These are phyloP conservation scores for Venusia cambrica DNA, from an alignment of 2,888 invertebrate species.

Conservation along the genomic window DNA sequence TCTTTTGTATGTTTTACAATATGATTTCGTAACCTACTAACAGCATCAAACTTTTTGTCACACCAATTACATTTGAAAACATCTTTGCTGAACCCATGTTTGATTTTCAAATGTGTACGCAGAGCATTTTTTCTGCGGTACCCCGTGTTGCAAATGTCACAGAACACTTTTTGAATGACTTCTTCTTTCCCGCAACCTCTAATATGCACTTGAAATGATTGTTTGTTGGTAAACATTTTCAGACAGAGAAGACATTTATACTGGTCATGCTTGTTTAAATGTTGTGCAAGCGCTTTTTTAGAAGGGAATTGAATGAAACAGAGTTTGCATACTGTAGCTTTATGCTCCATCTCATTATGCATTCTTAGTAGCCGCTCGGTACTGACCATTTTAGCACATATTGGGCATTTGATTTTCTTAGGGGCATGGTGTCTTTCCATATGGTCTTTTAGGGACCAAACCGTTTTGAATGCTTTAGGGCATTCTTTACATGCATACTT, in stretches of 20 bases:
- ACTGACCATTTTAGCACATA: slow-evolving; percentile 63
- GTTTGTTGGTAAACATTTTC: slow-evolving; percentile 50
- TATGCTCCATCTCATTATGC: slow-evolving; percentile 51
- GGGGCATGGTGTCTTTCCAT: slow-evolving; percentile 57
- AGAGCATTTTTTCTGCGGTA: slow-evolving; percentile 35
- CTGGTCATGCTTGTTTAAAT: slow-evolving; percentile 53
- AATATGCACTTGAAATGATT: slow-evolving; percentile 48
- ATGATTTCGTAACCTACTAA: slow-evolving; percentile 46
- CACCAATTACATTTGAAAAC: slow-evolving; percentile 13
- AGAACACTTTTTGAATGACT: slow-evolving; percentile 44
- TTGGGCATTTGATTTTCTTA: slow-evolving; percentile 57
- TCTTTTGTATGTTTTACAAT: slow-evolving; percentile 66
- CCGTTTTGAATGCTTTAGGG: slow-evolving; percentile 43
- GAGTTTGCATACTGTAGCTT: slow-evolving; percentile 50
- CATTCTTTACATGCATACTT: slow-evolving; percentile 49
- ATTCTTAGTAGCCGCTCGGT: slow-evolving; percentile 49
- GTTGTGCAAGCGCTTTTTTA: slow-evolving; percentile 46
- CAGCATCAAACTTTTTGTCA: slow-evolving; percentile 18
- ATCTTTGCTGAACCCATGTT: slow-evolving; percentile 11
- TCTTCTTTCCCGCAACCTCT: slow-evolving; percentile 51
- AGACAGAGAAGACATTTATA: slow-evolving; percentile 50
- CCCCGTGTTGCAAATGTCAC: slow-evolving; percentile 60
- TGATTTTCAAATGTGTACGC: slow-evolving; percentile 11
- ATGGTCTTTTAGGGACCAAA: slow-evolving; percentile 49
- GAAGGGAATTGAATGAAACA: slow-evolving; percentile 58